Conservation (phyloP, 2,113 vertebrate species). For the Silurus asotus region DNA sequence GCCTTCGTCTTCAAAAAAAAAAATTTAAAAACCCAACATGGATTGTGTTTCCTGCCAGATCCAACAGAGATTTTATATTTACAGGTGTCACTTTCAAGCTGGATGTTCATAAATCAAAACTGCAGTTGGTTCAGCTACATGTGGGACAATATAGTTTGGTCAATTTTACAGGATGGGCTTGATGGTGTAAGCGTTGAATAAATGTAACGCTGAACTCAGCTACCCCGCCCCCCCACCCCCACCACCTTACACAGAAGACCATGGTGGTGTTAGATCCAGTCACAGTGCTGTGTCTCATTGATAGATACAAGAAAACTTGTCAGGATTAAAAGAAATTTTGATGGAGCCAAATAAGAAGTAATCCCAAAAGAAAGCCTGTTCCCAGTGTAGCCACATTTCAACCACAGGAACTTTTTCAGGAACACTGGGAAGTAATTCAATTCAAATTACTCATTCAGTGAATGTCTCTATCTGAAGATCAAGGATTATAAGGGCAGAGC, state of each 20-base stretch:
- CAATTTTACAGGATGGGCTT: not conserved
- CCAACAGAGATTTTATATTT: not conserved
- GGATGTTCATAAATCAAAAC: not conserved
- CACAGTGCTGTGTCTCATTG: not conserved
- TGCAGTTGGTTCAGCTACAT: not conserved
- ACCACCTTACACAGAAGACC: not conserved
- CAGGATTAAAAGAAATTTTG: not conserved
- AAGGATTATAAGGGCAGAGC: not conserved
- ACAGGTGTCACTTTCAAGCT: not conserved
- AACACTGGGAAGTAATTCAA: not conserved
- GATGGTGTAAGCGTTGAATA: too few relatives aligned
- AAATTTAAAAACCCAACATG: not conserved
- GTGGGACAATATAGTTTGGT: not conserved
- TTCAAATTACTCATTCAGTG: not conserved
- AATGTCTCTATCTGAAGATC: not conserved
- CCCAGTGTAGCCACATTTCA: not conserved
- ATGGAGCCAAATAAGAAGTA: not conserved
- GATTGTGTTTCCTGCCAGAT: not conserved
- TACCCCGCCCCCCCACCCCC: too few relatives aligned
- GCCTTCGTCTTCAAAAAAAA: not conserved
- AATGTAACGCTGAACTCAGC: not conserved
- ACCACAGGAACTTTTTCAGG: slow-evolving; percentile 13
- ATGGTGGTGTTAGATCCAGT: not conserved
- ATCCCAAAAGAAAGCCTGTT: not conserved
- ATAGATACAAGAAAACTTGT: not conserved